Base-by-base conservation (phyloP, 2,888 invertebrate genomes). In the Spialia ferax region DNA sequence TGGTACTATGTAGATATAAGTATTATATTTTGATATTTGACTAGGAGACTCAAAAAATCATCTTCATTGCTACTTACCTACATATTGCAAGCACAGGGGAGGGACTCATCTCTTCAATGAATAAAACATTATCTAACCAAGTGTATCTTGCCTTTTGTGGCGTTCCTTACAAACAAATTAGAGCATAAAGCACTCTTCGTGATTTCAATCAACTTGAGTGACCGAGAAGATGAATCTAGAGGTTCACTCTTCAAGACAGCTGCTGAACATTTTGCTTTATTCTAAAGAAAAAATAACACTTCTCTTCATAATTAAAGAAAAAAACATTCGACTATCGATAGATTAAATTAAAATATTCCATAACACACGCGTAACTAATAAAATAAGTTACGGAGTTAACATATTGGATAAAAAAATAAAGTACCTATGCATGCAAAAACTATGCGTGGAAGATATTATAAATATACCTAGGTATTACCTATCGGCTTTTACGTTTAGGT, bases 191-290 rank as follows among this genome's bases (percentile, higher is more conserved):
- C 65, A 65, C 65, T 65, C 38, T 50, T 52, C 59, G n/a, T 52
- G 59, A 65, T 65, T 65, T 59, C 65, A 65, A 65, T 65, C 59
- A 52, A 65, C 65, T 65, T 20, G 35, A 65, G 59, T 52, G 59
- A 65, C 59, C 56, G 48, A 50, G 20, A 26, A 65, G 59, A 59
- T 59, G 59, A 59, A 59, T 65, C 35, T 50, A 11, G 35, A 50
- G 38, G 18, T 35, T 50, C 57, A 23, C 52, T 38, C 38, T 26
- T 23, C 15, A 38, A 57, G 22, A 57, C 32, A 20, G 22, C 13
- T 35, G 22, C 18, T 57, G 5, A 55, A 32, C 7, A 61, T 50
- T 32, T n/a, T 48, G 11, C 18, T 42, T 61, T 22, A 50, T 35
- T n/a, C 23, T n/a, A 50, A 35, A 61, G 13, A 55, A 15, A 32